Evolutionary conservation across 2,888 invertebrate genomes (phyloP).

Genomic region (Rhagium mordax): DNA sequence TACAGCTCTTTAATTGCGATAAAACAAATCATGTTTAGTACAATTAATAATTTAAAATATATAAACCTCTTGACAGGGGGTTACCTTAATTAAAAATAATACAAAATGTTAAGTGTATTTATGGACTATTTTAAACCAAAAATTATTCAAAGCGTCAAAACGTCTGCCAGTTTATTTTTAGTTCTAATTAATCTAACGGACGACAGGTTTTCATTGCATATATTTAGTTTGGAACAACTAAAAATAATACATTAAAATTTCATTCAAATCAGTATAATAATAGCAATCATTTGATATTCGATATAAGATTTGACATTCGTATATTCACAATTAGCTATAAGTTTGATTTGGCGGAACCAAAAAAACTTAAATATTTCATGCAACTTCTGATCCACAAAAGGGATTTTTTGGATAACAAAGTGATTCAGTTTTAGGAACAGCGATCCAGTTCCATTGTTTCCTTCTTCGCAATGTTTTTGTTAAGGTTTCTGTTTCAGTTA

Average conservation of each 20-base stretch:
- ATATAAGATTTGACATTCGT: too few species aligned
- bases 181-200: constrained; percentile 9
- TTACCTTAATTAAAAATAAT: constrained; percentile 20
- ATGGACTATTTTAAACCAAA: neutral
- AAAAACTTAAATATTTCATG: too few species aligned
- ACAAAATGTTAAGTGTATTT: constrained; percentile 8
- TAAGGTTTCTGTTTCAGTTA: too few species aligned
- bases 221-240: neutral
- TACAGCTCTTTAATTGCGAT: too few species aligned
- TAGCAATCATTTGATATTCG: too few species aligned
- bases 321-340: too few species aligned
- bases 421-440: too few species aligned
- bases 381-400: too few species aligned
- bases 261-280: neutral
- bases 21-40: neutral
- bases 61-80: neutral
- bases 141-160: neutral
- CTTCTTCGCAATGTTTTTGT: too few species aligned
- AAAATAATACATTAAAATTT: neutral
- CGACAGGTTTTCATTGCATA: neutral
- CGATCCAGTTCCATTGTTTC: too few species aligned
- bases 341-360: too few species aligned
- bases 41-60: neutral
- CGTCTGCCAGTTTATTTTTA: constrained; percentile 1
- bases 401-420: too few species aligned